These are phyloP conservation scores for Neofelis nebulosa DNA, from an alignment of 2,113 vertebrate species.

Conservation along the genomic window DNA sequence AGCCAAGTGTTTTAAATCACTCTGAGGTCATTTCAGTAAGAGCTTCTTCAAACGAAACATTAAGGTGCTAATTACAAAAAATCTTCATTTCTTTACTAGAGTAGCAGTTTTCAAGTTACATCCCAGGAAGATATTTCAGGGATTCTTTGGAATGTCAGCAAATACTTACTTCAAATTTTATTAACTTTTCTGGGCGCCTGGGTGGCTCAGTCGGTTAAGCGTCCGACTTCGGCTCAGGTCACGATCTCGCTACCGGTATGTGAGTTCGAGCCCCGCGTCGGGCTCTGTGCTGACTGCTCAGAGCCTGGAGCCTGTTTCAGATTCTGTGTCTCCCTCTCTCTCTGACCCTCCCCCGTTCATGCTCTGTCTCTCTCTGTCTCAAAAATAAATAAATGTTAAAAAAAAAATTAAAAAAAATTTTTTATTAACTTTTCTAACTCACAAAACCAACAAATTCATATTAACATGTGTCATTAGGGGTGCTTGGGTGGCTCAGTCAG, in stretches of 20 bases:
- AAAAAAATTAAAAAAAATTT: background rate
- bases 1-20: background rate
- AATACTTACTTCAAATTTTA: background rate
- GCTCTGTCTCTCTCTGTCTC: no score
- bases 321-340: no score
- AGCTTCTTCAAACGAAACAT: background rate
- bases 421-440: background rate
- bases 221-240: no score
- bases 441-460: background rate
- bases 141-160: background rate
- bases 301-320: no score
- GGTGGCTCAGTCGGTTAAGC: no score
- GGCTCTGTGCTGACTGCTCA: no score
- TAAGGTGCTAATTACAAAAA: constrained; percentile 9
- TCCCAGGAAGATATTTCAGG: background rate
- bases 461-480: background rate
- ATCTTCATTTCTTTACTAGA: constrained; percentile 29
- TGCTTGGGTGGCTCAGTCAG: no score
- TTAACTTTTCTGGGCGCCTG: background rate
- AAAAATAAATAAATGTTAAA: no score
- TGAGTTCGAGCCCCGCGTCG: no score
- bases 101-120: background rate
- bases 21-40: constrained; percentile 9
- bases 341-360: no score
- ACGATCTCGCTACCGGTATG: no score